Base-by-base conservation (phyloP, 2,888 invertebrate genomes). In the Euzophera pinguis region DNA sequence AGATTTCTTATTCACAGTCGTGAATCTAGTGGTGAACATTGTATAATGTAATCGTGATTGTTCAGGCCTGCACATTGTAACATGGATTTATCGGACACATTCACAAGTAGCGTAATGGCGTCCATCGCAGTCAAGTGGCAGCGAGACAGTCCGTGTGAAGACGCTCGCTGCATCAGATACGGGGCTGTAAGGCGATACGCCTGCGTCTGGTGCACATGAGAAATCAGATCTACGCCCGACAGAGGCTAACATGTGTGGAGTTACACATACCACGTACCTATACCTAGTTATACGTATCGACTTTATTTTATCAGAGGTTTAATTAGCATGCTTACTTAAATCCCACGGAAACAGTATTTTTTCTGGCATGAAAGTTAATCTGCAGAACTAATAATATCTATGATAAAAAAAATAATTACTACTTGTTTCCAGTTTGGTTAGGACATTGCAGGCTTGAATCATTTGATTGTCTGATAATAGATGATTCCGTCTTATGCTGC, bases 71-170 rank as follows among this genome's bases (percentile, higher is more conserved):
- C 38, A 48, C 49, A 50, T 50, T 50, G 39, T 39, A 39, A 39
- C 32, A 32, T 32, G 41, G 45, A n/a, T 34, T 37, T 49, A 38
- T 43, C 34, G 41, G 41, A 41, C 32, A 50, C 22, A 52, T 47
- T 42, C 53, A 39, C 47, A 54, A 54, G 50, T 54, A 50, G 49
- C 49, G 39, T 50, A 35, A 43, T 50, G 43, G 39, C 17, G 17
- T 32, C 47, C 47, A 34, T 37, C 34, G 35, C 34, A 43, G 42
- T 66, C 71, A 71, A 73, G 71, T 73, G 70, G 64, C 61, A 57
- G 57, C 59, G 62, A 63, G 79, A 79, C 75, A 76, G 72, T 73
- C 69, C 87, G 86, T 88, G 88, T 86, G 89, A 88, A 81, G 67
- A 67, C 59, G 34, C 42, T 39, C 13, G 22, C 37, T 37, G 35